These are phyloP conservation scores for Drosophila hamatofila DNA, from an alignment of 2,888 invertebrate genomes.

Conservation along the genomic window DNA sequence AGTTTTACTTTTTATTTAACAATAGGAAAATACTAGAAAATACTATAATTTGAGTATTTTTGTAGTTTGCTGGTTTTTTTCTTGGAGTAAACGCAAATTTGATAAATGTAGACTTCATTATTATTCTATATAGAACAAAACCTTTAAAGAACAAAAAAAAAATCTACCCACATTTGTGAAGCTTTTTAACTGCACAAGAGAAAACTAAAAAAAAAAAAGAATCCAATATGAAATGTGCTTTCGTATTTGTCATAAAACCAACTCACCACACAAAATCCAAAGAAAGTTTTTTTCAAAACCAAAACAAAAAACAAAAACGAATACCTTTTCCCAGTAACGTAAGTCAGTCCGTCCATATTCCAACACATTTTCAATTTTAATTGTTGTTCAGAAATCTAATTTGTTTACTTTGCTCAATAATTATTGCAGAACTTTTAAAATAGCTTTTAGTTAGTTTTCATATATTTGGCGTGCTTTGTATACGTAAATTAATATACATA, in stretches of 20 bases:
- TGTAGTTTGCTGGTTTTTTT: constrained; percentile 37
- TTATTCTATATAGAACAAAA: constrained; percentile 6
- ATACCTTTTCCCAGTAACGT: constrained; percentile 25
- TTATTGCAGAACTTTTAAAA: constrained; percentile 29
- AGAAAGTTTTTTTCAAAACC: constrained; percentile 12
- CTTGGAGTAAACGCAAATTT: constrained; percentile 22
- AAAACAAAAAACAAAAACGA: neutral
- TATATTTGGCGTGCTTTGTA: constrained; percentile 60
- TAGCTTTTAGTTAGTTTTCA: constrained; percentile 37
- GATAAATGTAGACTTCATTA: constrained; percentile 2
- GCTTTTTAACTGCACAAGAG: constrained; percentile 60
- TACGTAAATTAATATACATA: constrained; percentile 9
- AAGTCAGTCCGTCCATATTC: constrained; percentile 42
- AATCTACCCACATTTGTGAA: neutral
- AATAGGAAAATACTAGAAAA: neutral
- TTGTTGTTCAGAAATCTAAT: constrained; percentile 37
- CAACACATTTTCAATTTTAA: constrained; percentile 22
- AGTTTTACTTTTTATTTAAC: constrained; percentile 2
- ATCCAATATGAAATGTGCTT: constrained; percentile 1
- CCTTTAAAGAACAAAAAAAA: neutral
- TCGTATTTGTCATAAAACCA: constrained; percentile 46
- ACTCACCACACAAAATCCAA: constrained; percentile 85
- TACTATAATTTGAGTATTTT: constrained; percentile 14
- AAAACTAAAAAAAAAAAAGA: neutral
- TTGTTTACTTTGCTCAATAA: constrained; percentile 37